Evolutionary conservation across 2,888 invertebrate species (phyloP), one percentile per base, ranked within the genome.

Genomic region (Phorcus lineatus): DNA sequence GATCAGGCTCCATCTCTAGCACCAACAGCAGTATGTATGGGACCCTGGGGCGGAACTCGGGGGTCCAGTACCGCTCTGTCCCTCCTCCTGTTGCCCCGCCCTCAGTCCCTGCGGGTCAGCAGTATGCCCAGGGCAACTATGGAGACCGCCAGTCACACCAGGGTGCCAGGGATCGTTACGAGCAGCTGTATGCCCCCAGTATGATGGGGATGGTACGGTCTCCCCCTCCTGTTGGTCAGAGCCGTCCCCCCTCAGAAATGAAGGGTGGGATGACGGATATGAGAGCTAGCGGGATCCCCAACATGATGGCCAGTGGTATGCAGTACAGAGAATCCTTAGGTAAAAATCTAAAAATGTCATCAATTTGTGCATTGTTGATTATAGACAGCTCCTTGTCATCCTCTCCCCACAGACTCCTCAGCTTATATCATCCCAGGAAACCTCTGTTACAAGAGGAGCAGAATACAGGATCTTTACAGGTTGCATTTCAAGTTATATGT

Each of bases 61-160:
- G 90, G 4, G 85, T 87, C 36, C 91, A 91, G 19, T 90, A 88
- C 85, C 88, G 98, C 86, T 97, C 98, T 16, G 91, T 92, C 0
- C 98, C 98, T 17, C 98, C 98, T 0, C 98, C 97, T 4, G 98
- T 98, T 31, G 97, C 98, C 54, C 98, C 98, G 2, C 98, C 98
- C 9, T 86, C 89, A 0, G 94, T 95, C 40, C 98, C 98, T 17
- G 81, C 54, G 4, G 66, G 81, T 80, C 83, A 81, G 80, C 76
- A 77, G 31, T 19, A 81, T 0, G 78, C 83, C 3, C 80, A 79
- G 47, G 47, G 47, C 47, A 47, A 47, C 47, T 47, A 47, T 11
- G 7, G 11, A 47, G 47, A 47, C 0, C 77, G 11, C 22, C 77
- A 78, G 22, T 74, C 54, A 28, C 78, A 80, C 47, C 78, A 79